phyloP scores from a whole-genome alignment of 2,113 vertebrate genomes.

The Gambusia affinis region DNA sequence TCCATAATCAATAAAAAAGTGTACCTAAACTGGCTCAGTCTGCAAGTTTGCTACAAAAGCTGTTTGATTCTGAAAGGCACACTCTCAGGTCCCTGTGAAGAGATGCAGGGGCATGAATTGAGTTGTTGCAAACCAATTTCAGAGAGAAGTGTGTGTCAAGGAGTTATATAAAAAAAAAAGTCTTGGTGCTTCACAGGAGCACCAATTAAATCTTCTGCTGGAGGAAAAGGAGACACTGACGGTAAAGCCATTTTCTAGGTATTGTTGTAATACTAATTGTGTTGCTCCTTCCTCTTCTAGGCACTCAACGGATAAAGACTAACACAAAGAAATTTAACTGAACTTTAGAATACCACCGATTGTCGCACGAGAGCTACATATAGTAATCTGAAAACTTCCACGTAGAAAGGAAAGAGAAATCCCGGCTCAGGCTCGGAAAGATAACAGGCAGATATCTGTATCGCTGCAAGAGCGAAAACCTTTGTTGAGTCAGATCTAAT shows the following conservation, averaged over 20 bases:
- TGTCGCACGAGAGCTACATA: neutral
- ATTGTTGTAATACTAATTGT: neutral
- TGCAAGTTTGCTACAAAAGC: too few relatives aligned
- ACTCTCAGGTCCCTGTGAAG: slow-evolving; percentile 1
- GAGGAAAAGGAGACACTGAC: neutral
- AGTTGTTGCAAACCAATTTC: slow-evolving; percentile 30
- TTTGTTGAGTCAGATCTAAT: neutral
- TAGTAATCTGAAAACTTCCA: neutral
- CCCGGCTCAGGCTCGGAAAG: too few relatives aligned
- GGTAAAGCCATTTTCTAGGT: neutral
- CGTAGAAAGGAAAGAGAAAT: neutral
- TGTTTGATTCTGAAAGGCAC: neutral
- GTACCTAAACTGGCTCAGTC: too few relatives aligned
- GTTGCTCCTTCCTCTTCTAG: neutral
- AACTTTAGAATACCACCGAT: neutral
- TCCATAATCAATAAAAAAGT: too few relatives aligned
- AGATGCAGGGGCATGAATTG: neutral
- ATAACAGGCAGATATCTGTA: too few relatives aligned
- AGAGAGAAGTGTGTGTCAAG: neutral
- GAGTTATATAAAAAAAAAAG: neutral
- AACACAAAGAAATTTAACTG: too few relatives aligned
- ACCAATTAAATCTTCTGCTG: neutral
- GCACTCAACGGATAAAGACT: neutral
- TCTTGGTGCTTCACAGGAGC: neutral
- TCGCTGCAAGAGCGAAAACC: neutral